Evolutionary conservation across 2,113 vertebrate species (phyloP).

Genomic region (Rhombomys opimus): DNA sequence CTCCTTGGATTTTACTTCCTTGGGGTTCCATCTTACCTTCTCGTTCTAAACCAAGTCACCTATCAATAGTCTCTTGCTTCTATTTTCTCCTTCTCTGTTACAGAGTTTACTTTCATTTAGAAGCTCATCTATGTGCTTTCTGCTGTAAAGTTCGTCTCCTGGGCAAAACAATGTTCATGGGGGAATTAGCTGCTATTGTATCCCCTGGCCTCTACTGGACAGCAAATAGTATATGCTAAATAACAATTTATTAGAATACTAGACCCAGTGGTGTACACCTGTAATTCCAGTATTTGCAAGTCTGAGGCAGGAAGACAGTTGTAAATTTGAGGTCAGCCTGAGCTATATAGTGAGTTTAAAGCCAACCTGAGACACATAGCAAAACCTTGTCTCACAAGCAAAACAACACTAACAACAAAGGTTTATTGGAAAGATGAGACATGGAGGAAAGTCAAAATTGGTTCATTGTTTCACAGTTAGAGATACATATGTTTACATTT

Average conservation of each 20-base stretch:
- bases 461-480: background rate
- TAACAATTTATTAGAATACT: background rate
- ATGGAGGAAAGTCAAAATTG: background rate
- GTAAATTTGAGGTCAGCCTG: background rate
- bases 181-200: background rate
- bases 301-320: background rate
- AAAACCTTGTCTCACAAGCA: background rate
- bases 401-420: background rate
- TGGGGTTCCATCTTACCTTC: background rate
- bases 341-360: background rate
- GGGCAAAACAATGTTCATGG: background rate
- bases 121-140: slow-evolving; percentile 13
- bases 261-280: background rate
- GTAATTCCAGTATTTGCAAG: background rate
- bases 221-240: background rate
- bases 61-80: background rate
- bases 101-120: background rate
- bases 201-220: background rate
- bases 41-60: background rate
- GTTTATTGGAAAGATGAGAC: background rate
- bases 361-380: background rate
- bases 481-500: background rate
- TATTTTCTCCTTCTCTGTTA: background rate
- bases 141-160: background rate
- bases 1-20: background rate